phyloP scores from a whole-genome alignment of 2,113 vertebrate species.

The Atlantisia rogersi region DNA sequence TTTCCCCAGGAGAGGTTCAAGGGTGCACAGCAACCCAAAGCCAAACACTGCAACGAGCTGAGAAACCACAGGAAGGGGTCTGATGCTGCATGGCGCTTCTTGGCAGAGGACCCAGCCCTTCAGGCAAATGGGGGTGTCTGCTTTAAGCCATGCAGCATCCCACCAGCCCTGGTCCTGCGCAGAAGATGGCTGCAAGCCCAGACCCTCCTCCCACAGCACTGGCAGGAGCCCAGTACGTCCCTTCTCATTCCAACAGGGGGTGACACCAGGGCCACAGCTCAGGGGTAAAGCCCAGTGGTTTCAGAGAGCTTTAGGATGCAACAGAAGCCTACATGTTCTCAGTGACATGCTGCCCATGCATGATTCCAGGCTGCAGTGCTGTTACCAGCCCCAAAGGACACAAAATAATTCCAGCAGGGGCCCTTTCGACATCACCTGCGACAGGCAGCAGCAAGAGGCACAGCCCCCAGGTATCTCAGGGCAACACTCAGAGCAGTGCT shows the following conservation, averaged over 20 bases:
- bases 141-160: background rate
- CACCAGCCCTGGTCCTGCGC: background rate
- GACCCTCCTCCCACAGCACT: background rate
- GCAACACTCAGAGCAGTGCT: too few species aligned
- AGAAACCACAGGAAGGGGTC: accelerated
- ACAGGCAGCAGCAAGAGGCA: background rate
- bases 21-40: background rate
- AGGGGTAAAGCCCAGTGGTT: too few species aligned
- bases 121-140: accelerated
- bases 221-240: accelerated
- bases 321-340: background rate
- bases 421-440: accelerated
- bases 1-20: background rate
- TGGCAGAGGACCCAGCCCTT: background rate
- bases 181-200: background rate
- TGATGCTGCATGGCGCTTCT: background rate
- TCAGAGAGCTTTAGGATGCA: background rate
- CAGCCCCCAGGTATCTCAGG: background rate
- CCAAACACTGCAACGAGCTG: accelerated
- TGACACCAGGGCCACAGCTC: background rate
- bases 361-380: accelerated
- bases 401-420: accelerated
- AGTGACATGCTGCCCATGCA: background rate
- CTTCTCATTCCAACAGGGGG: background rate
- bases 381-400: background rate